Evolutionary conservation across 1,140 invertebrate genomes (phyloP).

Genomic region (Musca vetustissima): DNA sequence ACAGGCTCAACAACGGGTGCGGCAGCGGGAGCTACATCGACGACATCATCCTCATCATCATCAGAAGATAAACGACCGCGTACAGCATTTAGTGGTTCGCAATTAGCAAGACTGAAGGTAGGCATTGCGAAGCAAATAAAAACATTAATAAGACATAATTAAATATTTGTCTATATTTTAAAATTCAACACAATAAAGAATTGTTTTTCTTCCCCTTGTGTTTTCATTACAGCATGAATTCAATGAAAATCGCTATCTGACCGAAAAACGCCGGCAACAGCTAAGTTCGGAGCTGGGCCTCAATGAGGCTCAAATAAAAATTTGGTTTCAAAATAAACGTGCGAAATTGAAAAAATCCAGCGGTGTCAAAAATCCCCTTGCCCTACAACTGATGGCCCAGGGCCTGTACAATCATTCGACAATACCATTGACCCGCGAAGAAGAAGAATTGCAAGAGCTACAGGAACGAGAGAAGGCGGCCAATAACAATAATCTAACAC

Average conservation of each 20-base stretch:
- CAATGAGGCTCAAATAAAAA: conserved; percentile 96
- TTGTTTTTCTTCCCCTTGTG: not conserved
- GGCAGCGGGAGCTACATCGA: conserved; percentile 33
- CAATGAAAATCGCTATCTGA: conserved; percentile 87
- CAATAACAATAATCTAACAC: conserved; percentile 25
- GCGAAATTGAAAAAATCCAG: conserved; percentile 92
- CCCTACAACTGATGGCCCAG: conserved; percentile 87
- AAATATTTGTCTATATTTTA: not conserved
- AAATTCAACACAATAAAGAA: not conserved
- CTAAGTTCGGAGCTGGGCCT: conserved; percentile 82
- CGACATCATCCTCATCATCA: conserved; percentile 43
- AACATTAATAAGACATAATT: not conserved
- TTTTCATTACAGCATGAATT: conserved; percentile 69
- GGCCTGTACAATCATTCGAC: conserved; percentile 88
- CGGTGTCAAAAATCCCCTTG: conserved; percentile 80
- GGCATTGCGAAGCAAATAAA: conserved; percentile 23
- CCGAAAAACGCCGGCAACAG: conserved; percentile 83
- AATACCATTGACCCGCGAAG: conserved; percentile 70
- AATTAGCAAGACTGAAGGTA: conserved; percentile 85
- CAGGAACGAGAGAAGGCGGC: conserved; percentile 41
- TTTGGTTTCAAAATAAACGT: conserved; percentile 94
- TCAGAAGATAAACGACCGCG: conserved; percentile 92
- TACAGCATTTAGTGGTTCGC: conserved; percentile 95
- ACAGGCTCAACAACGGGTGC: not conserved
- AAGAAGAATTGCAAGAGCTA: conserved; percentile 64